Evolutionary conservation across 2,888 invertebrate species (phyloP).

Genomic region (Ellobium chinense): DNA sequence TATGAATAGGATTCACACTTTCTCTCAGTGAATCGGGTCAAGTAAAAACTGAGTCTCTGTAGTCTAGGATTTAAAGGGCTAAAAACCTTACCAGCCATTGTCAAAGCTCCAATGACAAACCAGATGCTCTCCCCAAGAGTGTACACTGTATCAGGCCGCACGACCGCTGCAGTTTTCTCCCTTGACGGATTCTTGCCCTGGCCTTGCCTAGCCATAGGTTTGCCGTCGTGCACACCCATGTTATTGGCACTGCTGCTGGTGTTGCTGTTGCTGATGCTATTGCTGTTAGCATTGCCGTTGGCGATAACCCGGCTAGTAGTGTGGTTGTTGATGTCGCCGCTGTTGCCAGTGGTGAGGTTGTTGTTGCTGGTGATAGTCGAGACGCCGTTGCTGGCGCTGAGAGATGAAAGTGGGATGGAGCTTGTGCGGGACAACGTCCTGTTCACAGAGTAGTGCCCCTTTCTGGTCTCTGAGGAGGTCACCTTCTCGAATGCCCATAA

Average conservation of each 20-base stretch:
- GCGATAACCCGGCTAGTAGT: conserved; percentile 81
- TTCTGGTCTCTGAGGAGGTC: conserved; percentile 82
- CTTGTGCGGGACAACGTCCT: not conserved
- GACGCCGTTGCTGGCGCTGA: not conserved
- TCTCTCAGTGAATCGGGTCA: too few relatives aligned
- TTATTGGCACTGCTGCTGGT: too few relatives aligned
- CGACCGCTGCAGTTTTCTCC: not conserved
- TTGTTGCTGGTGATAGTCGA: conserved; percentile 70
- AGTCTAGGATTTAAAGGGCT: too few relatives aligned
- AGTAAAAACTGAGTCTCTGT: too few relatives aligned
- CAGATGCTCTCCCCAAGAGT: conserved; percentile 95
- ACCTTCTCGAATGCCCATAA: conserved; percentile 94
- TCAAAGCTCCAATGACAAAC: conserved; percentile 95
- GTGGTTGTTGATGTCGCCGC: conserved; percentile 74
- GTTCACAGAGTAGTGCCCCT: not conserved
- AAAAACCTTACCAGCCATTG: conserved; percentile 85
- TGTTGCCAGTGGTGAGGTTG: not conserved
- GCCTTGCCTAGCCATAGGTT: too few relatives aligned
- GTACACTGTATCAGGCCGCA: conserved; percentile 47
- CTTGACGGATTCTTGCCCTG: not conserved
- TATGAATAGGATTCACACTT: too few relatives aligned
- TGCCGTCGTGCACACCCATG: too few relatives aligned
- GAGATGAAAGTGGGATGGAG: not conserved
- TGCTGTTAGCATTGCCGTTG: not conserved
- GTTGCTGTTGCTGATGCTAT: too few relatives aligned